Percentiles rank a stretch among this genome's conserved stretches.
These are phyloP conservation scores for Hoplostethus atlanticus DNA, from an alignment of 2,797 vertebrate species.

Conservation along the genomic window DNA sequence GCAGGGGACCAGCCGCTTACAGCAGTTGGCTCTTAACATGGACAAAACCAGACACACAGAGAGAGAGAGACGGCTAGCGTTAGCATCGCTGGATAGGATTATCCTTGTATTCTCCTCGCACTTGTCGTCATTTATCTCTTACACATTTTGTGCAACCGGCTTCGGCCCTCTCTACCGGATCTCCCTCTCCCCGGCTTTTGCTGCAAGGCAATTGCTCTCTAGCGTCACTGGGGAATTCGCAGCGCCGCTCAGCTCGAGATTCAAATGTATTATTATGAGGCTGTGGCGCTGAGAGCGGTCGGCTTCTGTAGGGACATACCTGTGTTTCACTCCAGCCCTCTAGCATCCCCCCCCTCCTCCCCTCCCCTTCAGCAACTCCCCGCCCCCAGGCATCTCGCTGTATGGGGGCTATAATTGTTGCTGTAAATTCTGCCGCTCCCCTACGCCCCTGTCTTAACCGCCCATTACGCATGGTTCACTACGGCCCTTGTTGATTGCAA, in stretches of 20 bases:
- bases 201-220: slow-evolving; percentile 54
- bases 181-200: slow-evolving; percentile 26
- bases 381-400: slow-evolving; percentile 63
- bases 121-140: slow-evolving; percentile 68
- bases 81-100: slow-evolving; percentile 59
- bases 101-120: slow-evolving; percentile 63
- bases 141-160: slow-evolving; percentile 42
- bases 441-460: slow-evolving; percentile 82
- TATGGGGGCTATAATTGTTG: slow-evolving; percentile 83
- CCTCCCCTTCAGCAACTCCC: slow-evolving; percentile 35
- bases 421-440: slow-evolving; percentile 82
- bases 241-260: slow-evolving; percentile 62
- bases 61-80: slow-evolving; percentile 47
- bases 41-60: slow-evolving; percentile 33
- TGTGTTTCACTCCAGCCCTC: slow-evolving; percentile 42
- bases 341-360: not conserved
- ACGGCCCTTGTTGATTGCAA: slow-evolving; percentile 84
- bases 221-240: slow-evolving; percentile 63
- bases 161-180: slow-evolving; percentile 37
- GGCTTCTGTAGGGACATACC: slow-evolving; percentile 44
- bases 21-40: slow-evolving; percentile 4
- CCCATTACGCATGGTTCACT: slow-evolving; percentile 84
- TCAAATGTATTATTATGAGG: slow-evolving; percentile 63
- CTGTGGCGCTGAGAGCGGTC: slow-evolving; percentile 34
- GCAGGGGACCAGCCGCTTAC: not conserved